A percentile compares a stretch with the other conserved stretches of the same genome.
These are phyloP conservation scores for Sprattus sprattus DNA, from an alignment of 2,113 vertebrate species.

Conservation along the genomic window DNA sequence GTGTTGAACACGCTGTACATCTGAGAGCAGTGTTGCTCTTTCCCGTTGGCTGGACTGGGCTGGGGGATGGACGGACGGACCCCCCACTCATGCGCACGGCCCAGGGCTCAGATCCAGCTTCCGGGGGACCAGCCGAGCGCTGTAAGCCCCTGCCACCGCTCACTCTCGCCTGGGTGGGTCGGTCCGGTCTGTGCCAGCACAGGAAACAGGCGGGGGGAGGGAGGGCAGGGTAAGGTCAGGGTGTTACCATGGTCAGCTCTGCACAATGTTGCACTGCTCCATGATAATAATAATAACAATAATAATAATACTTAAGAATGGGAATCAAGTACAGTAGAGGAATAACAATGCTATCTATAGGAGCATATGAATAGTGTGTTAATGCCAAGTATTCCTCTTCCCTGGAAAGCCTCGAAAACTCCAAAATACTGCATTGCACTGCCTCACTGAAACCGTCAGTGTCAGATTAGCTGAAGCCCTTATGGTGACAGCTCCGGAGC, in stretches of 20 bases:
- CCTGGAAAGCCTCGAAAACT: neutral
- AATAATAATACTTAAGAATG: too few species aligned
- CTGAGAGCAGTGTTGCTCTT: constrained; percentile 7
- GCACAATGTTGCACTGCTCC: neutral
- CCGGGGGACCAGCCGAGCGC: too few species aligned
- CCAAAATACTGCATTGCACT: neutral
- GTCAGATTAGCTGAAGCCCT: neutral
- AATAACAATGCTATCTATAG: neutral
- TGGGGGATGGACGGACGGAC: constrained; percentile 6
- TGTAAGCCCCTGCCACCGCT: neutral
- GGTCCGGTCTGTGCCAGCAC: neutral
- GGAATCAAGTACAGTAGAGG: neutral
- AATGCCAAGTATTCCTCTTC: neutral
- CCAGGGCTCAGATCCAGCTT: too few species aligned
- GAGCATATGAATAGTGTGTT: neutral
- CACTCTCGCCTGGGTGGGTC: neutral
- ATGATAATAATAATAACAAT: too few species aligned
- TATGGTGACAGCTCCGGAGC: neutral
- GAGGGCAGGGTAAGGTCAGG: neutral
- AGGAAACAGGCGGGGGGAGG: neutral
- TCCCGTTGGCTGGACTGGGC: constrained; percentile 19
- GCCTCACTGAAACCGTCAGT: constrained; percentile 3
- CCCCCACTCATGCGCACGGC: neutral
- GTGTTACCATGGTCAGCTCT: neutral
- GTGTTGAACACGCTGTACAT: constrained; percentile 49